Conservation (phyloP, 2,113 vertebrate species). For the Pipa parva region DNA sequence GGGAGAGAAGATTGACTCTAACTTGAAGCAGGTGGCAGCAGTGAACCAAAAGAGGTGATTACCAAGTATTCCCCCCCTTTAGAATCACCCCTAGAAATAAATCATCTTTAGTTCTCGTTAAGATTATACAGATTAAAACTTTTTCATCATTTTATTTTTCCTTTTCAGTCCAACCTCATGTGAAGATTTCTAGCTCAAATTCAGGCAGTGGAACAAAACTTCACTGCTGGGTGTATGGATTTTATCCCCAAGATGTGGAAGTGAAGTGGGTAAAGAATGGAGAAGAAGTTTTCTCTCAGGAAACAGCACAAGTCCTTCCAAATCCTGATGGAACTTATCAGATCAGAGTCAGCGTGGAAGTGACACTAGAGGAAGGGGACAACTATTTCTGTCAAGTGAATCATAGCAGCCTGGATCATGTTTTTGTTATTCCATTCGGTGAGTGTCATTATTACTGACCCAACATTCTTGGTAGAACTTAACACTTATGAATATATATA, state of each 20-base stretch:
- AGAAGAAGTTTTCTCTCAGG: not conserved
- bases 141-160: not conserved
- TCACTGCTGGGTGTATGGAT: conserved; percentile 5
- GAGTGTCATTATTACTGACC: no score
- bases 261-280: conserved; percentile 12
- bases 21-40: no score
- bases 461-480: no score
- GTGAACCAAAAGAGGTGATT: no score
- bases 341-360: conserved; percentile 12
- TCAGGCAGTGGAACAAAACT: not conserved
- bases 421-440: not conserved
- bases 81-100: no score
- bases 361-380: not conserved
- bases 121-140: no score
- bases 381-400: conserved; percentile 9
- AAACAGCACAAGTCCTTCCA: not conserved
- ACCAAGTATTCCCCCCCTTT: no score
- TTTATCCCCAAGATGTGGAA: conserved; percentile 5
- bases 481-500: no score
- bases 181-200: not conserved
- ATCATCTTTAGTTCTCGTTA: no score
- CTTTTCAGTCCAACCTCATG: not conserved
- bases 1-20: no score
- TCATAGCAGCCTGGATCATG: not conserved
- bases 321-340: conserved; percentile 9